phyloP scores from a whole-genome alignment of 2,888 invertebrate species.

The Nephrotoma flavescens region DNA sequence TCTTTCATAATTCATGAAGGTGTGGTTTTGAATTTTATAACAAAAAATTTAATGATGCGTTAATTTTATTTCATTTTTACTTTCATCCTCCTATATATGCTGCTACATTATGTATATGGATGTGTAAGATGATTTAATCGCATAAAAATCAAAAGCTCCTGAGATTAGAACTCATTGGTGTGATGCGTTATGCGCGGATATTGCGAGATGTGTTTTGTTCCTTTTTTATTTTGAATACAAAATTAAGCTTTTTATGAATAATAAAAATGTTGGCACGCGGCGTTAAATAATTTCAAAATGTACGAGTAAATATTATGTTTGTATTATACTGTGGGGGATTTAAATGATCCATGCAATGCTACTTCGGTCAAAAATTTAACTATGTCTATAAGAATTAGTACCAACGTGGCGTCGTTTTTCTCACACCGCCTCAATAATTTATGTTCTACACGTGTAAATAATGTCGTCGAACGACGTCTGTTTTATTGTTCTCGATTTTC shows the following conservation, averaged over 20 bases:
- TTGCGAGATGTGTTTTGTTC: neutral
- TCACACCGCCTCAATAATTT: no score
- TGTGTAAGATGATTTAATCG: neutral
- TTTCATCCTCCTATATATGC: neutral
- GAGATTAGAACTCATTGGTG: neutral
- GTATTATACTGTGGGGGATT: no score
- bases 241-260: neutral
- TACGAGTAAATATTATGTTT: no score
- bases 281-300: neutral
- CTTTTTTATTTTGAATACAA: neutral
- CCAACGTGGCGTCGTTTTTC: no score
- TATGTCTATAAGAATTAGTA: no score
- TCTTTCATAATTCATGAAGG: neutral
- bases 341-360: no score
- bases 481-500: no score
- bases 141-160: neutral
- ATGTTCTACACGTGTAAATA: no score
- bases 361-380: no score
- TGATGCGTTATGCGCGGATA: neutral
- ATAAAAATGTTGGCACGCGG: neutral
- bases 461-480: no score
- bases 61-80: neutral
- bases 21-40: neutral
- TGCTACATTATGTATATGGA: neutral
- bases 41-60: neutral